Evolutionary conservation across 2,113 vertebrate genomes (phyloP), one percentile per base, ranked within the genome.

Genomic region (Irena cyanogastra): DNA sequence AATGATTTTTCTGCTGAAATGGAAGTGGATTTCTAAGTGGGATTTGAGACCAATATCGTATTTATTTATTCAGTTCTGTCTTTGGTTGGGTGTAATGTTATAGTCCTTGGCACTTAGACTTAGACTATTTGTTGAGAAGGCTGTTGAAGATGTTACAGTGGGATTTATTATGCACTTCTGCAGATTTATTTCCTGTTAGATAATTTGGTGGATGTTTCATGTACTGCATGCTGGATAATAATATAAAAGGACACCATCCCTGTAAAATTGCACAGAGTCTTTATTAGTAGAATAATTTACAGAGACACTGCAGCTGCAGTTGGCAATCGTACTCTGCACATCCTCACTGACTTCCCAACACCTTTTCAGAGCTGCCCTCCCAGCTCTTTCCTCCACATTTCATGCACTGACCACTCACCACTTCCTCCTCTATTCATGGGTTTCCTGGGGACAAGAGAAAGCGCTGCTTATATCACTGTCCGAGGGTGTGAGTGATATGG

Each of bases 121-220:
- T 57, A 63, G 33, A 81, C n/a, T 26, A 79, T 92, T 94, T 92
- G 44, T 95, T 87, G 80, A 77, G 74, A 79, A 72, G 54, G 41
- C 39, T 84, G 30, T 64, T 94, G 80, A 89, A 90, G 41, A 64
- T 42, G 56, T 71, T 84, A 64, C 65, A 79, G 60, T 56, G 44
- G 49, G 53, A 96, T 96, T 95, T 94, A 92, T 94, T 82, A 89
- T 56, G 20, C 65, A 71, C 31, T 95, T 95, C 50, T 89, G 47
- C 41, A 78, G 83, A 92, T 95, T 94, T 95, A 92, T 94, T 89
- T 94, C 50, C 83, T 84, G 42, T 87, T 92, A 89, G 94, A 78
- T 87, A 93, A 95, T 89, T 89, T 69, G 30, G 68, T 94, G 56
- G 56, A 78, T 71, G 49, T 84, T 94, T 94, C 94, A 82, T 52